phyloP scores from a whole-genome alignment of 2,888 invertebrate genomes.

The Amblyjoppa proteus region DNA sequence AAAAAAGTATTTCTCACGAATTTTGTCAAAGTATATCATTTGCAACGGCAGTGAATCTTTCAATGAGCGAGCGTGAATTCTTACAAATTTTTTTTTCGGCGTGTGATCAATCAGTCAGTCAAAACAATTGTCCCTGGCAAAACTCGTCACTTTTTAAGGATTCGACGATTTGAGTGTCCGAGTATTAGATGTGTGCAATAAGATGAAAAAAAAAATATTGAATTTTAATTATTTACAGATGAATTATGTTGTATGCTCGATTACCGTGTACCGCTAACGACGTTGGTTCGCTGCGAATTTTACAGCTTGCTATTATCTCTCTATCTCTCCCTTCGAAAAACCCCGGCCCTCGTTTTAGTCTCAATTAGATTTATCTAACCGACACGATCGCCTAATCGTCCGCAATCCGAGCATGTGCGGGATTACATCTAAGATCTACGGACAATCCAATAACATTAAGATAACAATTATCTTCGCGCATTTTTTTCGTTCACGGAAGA shows the following conservation, averaged over 20 bases:
- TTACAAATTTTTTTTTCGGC: not conserved
- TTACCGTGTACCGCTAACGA: constrained; percentile 36
- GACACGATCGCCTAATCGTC: constrained; percentile 56
- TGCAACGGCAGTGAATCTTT: not conserved
- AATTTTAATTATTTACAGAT: constrained; percentile 54
- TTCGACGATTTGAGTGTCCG: constrained; percentile 36
- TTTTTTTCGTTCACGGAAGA: constrained; percentile 43
- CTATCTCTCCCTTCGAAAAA: constrained; percentile 9
- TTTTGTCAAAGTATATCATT: constrained; percentile 51
- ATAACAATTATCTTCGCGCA: constrained; percentile 5
- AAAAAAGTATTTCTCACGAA: constrained; percentile 29
- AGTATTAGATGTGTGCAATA: constrained; percentile 65
- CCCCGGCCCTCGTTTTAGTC: constrained; percentile 35
- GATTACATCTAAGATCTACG: constrained; percentile 57
- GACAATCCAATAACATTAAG: constrained; percentile 56
- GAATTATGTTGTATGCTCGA: constrained; percentile 46
- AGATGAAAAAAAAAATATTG: constrained; percentile 23
- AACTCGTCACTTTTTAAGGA: constrained; percentile 28
- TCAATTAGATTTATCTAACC: constrained; percentile 51
- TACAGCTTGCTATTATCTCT: constrained; percentile 53
- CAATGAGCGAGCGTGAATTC: constrained; percentile 2
- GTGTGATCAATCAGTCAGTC: constrained; percentile 32
- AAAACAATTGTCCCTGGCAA: constrained; percentile 18
- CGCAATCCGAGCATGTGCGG: constrained; percentile 27
- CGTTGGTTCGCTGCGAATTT: constrained; percentile 34